Evolutionary conservation across 2,888 invertebrate species (phyloP).

Genomic region (Resseliella maxima): DNA sequence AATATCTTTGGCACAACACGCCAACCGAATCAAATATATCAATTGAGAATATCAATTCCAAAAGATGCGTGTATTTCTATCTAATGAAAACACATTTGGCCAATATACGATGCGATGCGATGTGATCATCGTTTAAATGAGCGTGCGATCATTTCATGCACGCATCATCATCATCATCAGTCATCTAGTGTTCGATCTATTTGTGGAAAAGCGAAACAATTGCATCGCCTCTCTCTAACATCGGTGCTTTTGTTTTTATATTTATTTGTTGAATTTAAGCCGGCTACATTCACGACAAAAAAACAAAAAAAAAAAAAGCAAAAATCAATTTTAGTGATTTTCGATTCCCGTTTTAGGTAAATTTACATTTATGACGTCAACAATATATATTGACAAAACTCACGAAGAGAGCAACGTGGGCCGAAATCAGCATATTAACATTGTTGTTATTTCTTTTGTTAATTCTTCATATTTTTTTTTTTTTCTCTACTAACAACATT

Average conservation of each 20-base stretch:
- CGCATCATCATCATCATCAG: neutral
- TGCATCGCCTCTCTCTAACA: neutral
- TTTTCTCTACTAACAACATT: neutral
- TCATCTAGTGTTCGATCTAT: neutral
- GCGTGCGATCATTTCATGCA: neutral
- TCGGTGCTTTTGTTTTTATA: no score
- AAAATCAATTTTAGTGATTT: neutral
- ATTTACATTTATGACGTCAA: slow-evolving; percentile 44
- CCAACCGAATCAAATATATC: neutral
- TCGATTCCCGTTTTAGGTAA: slow-evolving; percentile 18
- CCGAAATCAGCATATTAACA: slow-evolving; percentile 21
- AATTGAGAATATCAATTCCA: no score
- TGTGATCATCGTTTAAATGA: neutral
- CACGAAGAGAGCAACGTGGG: neutral
- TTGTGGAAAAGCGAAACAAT: neutral
- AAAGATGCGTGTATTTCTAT: no score
- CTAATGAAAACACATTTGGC: no score
- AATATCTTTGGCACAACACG: neutral
- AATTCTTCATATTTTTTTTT: neutral
- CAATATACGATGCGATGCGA: no score
- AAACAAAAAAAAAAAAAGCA: neutral
- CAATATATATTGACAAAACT: neutral
- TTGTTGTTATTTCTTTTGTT: neutral
- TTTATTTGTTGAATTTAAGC: no score
- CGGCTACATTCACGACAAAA: neutral